phyloP scores from a whole-genome alignment of 2,797 vertebrate species.

The Karalla daura region DNA sequence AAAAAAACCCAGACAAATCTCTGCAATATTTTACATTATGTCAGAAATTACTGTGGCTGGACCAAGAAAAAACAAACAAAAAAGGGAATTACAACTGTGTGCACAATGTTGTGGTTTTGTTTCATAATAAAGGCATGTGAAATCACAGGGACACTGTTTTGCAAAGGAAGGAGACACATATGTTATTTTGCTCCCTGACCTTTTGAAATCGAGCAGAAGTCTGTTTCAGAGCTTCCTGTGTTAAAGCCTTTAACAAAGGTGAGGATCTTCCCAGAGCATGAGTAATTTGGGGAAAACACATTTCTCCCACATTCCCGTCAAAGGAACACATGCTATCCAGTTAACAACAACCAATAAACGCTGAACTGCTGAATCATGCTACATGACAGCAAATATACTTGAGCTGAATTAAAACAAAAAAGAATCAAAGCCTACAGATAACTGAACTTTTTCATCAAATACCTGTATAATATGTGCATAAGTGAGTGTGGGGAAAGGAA shows the following conservation, averaged over 20 bases:
- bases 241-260: not conserved
- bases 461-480: no score
- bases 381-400: not conserved
- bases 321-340: not conserved
- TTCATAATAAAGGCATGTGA: constrained; percentile 23
- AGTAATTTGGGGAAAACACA: constrained; percentile 25
- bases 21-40: not conserved
- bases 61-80: not conserved
- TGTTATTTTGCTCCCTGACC: not conserved
- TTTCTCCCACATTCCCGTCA: not conserved
- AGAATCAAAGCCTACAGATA: no score
- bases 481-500: no score
- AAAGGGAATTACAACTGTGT: not conserved
- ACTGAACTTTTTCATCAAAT: no score
- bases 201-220: not conserved
- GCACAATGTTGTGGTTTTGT: constrained; percentile 13
- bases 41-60: not conserved
- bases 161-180: not conserved
- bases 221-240: constrained; percentile 44
- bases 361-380: not conserved
- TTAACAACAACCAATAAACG: not conserved
- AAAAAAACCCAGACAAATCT: not conserved
- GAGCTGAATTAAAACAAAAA: no score
- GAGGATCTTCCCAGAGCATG: not conserved
- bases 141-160: constrained; percentile 41